A percentile compares a stretch with the other conserved stretches of the same genome.
Conservation (phyloP, 2,113 vertebrate species). For the Octodon degus region DNA sequence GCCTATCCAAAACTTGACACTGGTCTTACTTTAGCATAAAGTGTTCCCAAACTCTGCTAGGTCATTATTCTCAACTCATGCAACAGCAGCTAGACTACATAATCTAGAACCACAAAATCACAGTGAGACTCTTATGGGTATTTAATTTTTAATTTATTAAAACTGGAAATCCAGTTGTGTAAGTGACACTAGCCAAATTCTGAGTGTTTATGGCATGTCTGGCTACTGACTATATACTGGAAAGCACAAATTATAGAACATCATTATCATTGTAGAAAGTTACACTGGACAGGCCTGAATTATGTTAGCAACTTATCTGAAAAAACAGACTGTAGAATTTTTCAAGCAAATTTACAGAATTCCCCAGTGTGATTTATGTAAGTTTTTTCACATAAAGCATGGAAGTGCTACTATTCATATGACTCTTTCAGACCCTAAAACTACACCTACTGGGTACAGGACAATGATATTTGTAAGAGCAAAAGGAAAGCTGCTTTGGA, state of each 20-base stretch:
- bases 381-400: neutral
- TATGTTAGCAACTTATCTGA: neutral
- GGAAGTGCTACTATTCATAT: neutral
- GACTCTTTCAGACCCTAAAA: neutral
- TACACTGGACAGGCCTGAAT: neutral
- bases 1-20: neutral
- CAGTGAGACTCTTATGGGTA: neutral
- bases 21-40: neutral
- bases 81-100: neutral
- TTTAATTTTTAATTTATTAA: slow-evolving; percentile 27
- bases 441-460: neutral
- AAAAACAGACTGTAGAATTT: neutral
- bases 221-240: neutral
- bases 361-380: neutral
- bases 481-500: neutral
- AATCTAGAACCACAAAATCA: neutral
- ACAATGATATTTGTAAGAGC: neutral
- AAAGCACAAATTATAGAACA: neutral
- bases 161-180: neutral
- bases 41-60: neutral
- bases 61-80: neutral
- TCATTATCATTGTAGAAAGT: neutral
- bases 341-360: neutral
- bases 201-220: neutral
- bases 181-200: too few species aligned